Evolutionary conservation across 2,113 vertebrate species (phyloP), one percentile per base, ranked within the genome.

Genomic region (Clupea harengus): DNA sequence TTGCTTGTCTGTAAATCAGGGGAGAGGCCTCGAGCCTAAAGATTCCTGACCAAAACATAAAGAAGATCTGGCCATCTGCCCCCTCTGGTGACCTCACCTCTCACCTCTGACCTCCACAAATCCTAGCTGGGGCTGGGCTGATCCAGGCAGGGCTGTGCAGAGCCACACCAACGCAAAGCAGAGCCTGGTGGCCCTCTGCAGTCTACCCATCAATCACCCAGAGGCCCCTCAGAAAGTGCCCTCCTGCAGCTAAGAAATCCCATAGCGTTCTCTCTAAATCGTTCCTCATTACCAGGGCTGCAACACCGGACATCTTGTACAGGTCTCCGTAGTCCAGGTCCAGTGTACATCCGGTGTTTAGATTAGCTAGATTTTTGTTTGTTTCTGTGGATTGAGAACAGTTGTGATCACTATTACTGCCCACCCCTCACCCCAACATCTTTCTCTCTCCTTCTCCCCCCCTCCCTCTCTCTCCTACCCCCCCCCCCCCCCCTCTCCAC

Each of bases 71-170:
- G 88, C 92, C 93, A 95, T 96, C 94, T 95, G 94, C 90, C 91
- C 90, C 92, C 92, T 89, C 92, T 91, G 86, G 89, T 89, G 44
- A 86, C 89, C 91, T 93, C 87, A 92, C 86, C 94, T 94, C 88
- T 90, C 50, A 90, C 93, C 93, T 94, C 89, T 93, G 92, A 95
- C 93, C 93, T 91, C 89, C 87, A 91, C 92, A 93, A 94, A 95
- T 93, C 93, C 92, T 80, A 84, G 87, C 86, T 54, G 85, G 86
- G 83, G 83, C 92, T 87, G 87, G 87, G 82, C 90, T 75, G 90
- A 83, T 85, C 86, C 86, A 87, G 78, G 82, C 89, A 83, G 82
- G 92, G 85, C 49, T 91, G 87, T 91, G 83, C 83, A 84, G 86
- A 87, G 90, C 89, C 86, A 85, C 81, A 89, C 86, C 81, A 82